Evolutionary conservation across 1,140 invertebrate genomes (phyloP), one percentile per base, ranked within the genome.

Genomic region (Nixonia krombeini): DNA sequence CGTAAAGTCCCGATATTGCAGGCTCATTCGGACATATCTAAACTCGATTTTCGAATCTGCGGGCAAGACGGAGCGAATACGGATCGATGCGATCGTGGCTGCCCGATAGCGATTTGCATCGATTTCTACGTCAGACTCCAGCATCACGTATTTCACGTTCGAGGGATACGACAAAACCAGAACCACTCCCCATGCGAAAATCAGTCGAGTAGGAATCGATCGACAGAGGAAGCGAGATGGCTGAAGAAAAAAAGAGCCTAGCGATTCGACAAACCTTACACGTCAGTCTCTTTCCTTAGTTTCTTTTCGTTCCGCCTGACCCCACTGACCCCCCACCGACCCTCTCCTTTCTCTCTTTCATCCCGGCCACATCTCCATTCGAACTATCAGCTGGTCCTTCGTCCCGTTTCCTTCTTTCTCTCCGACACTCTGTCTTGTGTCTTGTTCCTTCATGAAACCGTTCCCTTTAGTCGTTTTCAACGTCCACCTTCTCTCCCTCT

Each of bases 261-360:
- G 52, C 56, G 52, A 64, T 64, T 64, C 61, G 61, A 31, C 52
- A 51, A 64, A 64, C 47, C 52, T 56, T 64, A 57, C 47, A 57
- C 41, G 37, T 49, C 52, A 57, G 40, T 40, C 41, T 42, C 21
- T 25, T 64, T 23, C 8, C 10, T 8, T 31, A 2, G 29, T 55
- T 50, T 64, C 42, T 45, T 57, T 49, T 56, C 35, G 40, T 35
- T 16, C 21, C 37, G 16, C 52, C 29, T 51, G 52, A 53, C 50
- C 50, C 58, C 41, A 41, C 46, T 46, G 33, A 51, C 31, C 46
- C 40, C 29, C 44, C 50, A 29, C 16, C 2, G 21, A n/a, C 25
- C 46, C 50, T 53, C 35, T 50, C 28, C 16, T 23, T 33, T 10
- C 44, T 35, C 5, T 15, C 17, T 17, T 44, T 18, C 9, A 3